Base-by-base conservation (phyloP, 2,888 invertebrate genomes). In the Nemurella pictetii region DNA sequence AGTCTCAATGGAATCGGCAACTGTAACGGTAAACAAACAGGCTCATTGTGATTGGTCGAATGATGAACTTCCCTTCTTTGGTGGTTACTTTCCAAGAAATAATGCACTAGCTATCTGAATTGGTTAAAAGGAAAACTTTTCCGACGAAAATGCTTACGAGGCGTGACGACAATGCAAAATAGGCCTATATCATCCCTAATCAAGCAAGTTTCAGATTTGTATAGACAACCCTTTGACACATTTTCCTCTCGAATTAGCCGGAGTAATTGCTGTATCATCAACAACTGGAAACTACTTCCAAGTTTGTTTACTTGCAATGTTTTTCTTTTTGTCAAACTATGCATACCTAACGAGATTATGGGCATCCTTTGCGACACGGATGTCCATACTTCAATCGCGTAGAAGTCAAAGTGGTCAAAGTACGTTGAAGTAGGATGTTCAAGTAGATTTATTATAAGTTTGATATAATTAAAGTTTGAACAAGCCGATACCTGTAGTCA, bases 11-110 rank as follows among this genome's bases (percentile, higher is more conserved):
- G 73, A 80, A 55, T 80, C 72, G 84, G 55, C 80, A 72, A 80
- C 55, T 32, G 75, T 80, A 55, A 72, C 80, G 84, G 84, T 84
- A 84, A 84, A 84, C 84, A 84, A 80, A 80, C 80, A 73, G 80
- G 73, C 84, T 72, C 80, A 55, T 84, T 84, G 25, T 84, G 80
- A 84, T 84, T 84, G 80, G 80, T 55, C 84, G 78, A 78, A 75
- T 78, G 29, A 78, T 78, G 78, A 78, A 78, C 78, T 78, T 78
- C 78, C 30, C 3, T 55, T 55, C 30, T 30, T 78, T 78, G 28
- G 78, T 78, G 78, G 78, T 78, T 78, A 78, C 78, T 78, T 78
- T 30, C 20, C 12, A 78, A 78, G 78, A 78, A 30, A 78, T 78
- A 78, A 78, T 78, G 78, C 28, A 78, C 78, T 28, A 28, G 78